Percentiles rank a stretch among this genome's conserved stretches.
These are phyloP conservation scores for Aselliscus stoliczkanus DNA, from an alignment of 2,797 vertebrate species.

Conservation along the genomic window DNA sequence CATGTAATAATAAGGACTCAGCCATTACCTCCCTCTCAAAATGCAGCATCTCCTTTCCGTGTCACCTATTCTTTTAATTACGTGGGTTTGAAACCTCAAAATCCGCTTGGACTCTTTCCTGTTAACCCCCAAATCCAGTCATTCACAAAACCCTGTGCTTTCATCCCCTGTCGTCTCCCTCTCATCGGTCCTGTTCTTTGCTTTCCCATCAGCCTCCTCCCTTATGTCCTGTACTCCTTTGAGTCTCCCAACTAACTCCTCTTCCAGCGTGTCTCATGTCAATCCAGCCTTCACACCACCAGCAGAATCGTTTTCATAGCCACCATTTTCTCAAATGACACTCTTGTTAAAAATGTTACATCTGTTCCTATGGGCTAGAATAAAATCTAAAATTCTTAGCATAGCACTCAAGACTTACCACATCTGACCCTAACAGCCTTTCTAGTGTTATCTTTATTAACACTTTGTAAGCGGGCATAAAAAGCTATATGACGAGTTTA, in stretches of 20 bases:
- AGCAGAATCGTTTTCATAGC: neutral
- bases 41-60: neutral
- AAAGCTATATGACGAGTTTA: too few species aligned
- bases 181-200: neutral
- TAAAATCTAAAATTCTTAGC: neutral
- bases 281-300: neutral
- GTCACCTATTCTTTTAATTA: neutral
- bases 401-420: neutral
- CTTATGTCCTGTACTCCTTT: accelerated
- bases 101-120: neutral
- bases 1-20: neutral
- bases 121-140: neutral
- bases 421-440: neutral
- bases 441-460: neutral
- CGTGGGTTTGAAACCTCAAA: neutral
- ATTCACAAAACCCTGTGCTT: neutral
- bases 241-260: neutral
- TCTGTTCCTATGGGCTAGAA: neutral
- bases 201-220: neutral
- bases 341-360: neutral
- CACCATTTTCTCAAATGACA: neutral
- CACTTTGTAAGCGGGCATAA: too few species aligned
- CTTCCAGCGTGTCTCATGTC: neutral
- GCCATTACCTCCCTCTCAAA: neutral
- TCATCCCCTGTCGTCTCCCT: neutral